Base-by-base conservation (phyloP, 2,888 invertebrate genomes). In the Plagodis dolabraria region DNA sequence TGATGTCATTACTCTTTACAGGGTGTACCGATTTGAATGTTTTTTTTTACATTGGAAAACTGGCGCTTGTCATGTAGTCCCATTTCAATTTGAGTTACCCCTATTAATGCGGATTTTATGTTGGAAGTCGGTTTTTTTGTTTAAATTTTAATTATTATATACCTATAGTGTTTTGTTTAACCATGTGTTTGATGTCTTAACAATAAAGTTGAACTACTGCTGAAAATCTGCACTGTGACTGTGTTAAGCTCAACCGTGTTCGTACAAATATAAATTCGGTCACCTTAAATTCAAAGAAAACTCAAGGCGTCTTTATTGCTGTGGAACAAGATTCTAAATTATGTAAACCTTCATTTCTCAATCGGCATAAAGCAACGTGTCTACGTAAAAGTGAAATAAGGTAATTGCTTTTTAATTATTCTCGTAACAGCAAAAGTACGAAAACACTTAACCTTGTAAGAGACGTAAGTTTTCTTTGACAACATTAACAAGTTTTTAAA, bases 321-420 rank as follows among this genome's bases (percentile, higher is more conserved):
- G 33, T 5, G 40, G 0, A 6, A 49, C 50, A 64, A 47, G 58
- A 48, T 36, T 52, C 42, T 62, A 22, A 50, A 49, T 55, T 64
- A 10, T 43, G 43, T 38, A 51, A 45, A 10, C 53, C 36, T 49
- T n/a, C 33, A 52, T 48, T 55, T 53, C 42, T 8, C 45, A 45
- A 47, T 42, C 43, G 38, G 53, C 43, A 53, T 44, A 57, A 35
- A 35, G 36, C 33, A 7, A 52, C 53, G 45, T 47, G 57, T 36
- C 57, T 33, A 43, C 34, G 52, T 47, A 49, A 49, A 53, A 54
- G 60, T 53, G 48, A 60, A 60, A 57, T 60, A 55, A 62, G 56
- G 63, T 65, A 63, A 66, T 66, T 63, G 66, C 66, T 66, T 66
- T 66, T 64, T 64, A 64, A 66, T 66, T 63, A 66, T 55, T 60